Percentiles rank a stretch among this genome's conserved stretches.
These are phyloP conservation scores for Oceanodroma tethys DNA, from an alignment of 2,113 vertebrate genomes.

Conservation along the genomic window DNA sequence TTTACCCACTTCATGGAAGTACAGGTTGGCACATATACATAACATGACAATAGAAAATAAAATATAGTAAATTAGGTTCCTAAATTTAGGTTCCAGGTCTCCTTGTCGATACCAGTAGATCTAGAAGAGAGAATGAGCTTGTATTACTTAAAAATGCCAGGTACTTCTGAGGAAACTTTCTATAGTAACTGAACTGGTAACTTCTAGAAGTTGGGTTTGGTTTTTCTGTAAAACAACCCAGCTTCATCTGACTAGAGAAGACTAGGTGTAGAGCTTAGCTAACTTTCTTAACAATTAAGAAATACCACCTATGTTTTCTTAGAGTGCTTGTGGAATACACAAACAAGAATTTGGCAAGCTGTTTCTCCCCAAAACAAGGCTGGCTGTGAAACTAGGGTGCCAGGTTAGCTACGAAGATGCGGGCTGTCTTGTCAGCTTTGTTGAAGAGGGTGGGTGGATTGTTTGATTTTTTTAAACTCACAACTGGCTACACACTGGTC, in stretches of 20 bases:
- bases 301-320: not conserved
- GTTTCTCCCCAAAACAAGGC: not conserved
- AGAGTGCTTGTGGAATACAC: not conserved
- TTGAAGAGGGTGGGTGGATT: not conserved
- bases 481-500: not conserved
- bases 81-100: conserved; percentile 96
- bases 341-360: not conserved
- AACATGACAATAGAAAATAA: conserved; percentile 91
- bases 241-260: not conserved
- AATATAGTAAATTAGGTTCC: conserved; percentile 96
- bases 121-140: conserved; percentile 57
- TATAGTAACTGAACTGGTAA: not conserved
- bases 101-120: conserved; percentile 98
- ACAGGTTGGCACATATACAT: conserved; percentile 98
- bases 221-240: not conserved
- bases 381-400: not conserved
- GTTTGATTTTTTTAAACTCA: not conserved
- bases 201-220: not conserved
- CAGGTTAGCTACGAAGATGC: not conserved
- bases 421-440: not conserved
- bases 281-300: not conserved
- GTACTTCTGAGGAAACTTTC: not conserved
- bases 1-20: conserved; percentile 92
- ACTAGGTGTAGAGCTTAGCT: not conserved
- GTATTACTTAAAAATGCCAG: not conserved